phyloP scores from a whole-genome alignment of 2,888 invertebrate species.

The Chrysomela aeneicollis region DNA sequence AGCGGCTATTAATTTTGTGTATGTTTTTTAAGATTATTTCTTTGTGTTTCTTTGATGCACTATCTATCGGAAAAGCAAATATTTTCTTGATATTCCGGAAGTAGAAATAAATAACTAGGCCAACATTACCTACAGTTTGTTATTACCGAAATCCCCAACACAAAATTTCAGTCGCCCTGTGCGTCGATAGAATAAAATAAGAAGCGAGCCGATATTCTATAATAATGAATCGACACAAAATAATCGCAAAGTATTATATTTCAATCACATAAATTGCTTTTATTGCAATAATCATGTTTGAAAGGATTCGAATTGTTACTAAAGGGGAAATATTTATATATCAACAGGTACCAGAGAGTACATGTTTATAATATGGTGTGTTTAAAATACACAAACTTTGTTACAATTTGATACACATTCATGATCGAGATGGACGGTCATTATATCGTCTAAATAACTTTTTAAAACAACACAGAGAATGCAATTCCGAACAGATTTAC shows the following conservation, averaged over 20 bases:
- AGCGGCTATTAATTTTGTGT: background rate
- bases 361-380: background rate
- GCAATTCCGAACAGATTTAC: too few species aligned
- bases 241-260: background rate
- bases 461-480: too few species aligned
- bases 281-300: background rate
- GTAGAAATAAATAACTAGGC: background rate
- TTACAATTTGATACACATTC: too few species aligned
- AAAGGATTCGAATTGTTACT: too few species aligned
- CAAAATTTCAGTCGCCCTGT: too few species aligned
- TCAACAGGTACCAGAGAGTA: background rate
- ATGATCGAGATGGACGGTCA: too few species aligned
- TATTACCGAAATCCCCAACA: too few species aligned
- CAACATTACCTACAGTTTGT: too few species aligned
- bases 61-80: background rate
- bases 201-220: too few species aligned
- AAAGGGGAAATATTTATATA: background rate
- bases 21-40: background rate
- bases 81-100: background rate
- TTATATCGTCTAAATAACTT: too few species aligned
- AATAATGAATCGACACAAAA: too few species aligned
- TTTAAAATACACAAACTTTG: background rate
- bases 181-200: too few species aligned
- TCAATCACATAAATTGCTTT: background rate
- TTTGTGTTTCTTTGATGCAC: background rate